A percentile compares a stretch with the other conserved stretches of the same genome.
These are phyloP conservation scores for Lasioglossum albipes DNA, from an alignment of 1,140 invertebrate species.

Conservation along the genomic window DNA sequence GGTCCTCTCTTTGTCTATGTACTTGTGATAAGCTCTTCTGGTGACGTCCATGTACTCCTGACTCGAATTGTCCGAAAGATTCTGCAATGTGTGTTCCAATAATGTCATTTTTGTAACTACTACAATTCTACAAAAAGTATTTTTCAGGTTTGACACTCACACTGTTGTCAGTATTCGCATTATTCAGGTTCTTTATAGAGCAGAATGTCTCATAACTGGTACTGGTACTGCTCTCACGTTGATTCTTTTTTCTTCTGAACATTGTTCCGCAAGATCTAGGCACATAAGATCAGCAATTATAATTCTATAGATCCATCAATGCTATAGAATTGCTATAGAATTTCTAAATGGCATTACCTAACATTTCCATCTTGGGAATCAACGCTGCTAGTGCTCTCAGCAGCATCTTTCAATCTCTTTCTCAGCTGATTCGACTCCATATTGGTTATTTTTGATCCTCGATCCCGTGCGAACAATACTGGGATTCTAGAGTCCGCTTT, in stretches of 20 bases:
- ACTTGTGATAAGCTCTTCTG: constrained; percentile 29
- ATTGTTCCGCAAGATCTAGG: constrained; percentile 37
- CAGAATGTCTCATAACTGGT: constrained; percentile 25
- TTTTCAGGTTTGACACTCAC: constrained; percentile 17
- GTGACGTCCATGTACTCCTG: constrained; percentile 8
- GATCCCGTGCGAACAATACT: constrained; percentile 56
- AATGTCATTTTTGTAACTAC: neutral
- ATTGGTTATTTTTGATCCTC: constrained; percentile 36
- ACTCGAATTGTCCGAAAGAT: neutral
- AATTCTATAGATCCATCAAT: too few relatives aligned
- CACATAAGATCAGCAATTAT: neutral
- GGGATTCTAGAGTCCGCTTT: constrained; percentile 68
- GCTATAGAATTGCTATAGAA: too few relatives aligned
- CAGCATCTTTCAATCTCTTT: constrained; percentile 21
- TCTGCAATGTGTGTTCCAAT: constrained; percentile 15
- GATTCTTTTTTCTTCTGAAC: constrained; percentile 46
- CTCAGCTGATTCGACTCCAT: constrained; percentile 31
- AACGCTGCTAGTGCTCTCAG: constrained; percentile 9
- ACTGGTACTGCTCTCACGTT: constrained; percentile 34
- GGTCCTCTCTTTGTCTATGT: constrained; percentile 15
- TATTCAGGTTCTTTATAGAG: constrained; percentile 7
- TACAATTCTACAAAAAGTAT: neutral
- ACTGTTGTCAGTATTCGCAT: constrained; percentile 26
- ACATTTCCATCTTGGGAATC: constrained; percentile 38
- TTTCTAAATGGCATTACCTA: constrained; percentile 31